Percentiles rank a stretch among this genome's conserved stretches.
Conservation (phyloP, 53 echinoderm and acorn worm genomes). For the Crossaster papposus region DNA sequence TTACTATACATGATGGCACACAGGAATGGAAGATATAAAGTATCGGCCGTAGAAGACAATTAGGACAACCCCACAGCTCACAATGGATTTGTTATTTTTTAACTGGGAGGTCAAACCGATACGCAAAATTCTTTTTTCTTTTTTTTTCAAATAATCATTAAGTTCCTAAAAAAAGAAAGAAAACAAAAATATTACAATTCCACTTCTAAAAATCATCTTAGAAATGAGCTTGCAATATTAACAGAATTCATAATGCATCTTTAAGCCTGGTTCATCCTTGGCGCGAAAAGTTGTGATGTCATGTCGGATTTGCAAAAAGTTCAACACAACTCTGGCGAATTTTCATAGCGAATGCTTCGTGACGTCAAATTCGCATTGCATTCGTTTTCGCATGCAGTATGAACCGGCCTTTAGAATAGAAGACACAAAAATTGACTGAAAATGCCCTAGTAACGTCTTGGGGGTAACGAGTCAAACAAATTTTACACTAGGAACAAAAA, state of each 20-base stretch:
- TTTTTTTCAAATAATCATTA: not conserved
- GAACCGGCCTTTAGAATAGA: too few relatives aligned
- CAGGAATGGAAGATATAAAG: conserved; percentile 43
- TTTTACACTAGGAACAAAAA: too few relatives aligned
- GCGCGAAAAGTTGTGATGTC: too few relatives aligned
- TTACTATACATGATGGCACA: conserved; percentile 49
- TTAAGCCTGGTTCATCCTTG: too few relatives aligned
- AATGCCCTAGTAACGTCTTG: too few relatives aligned
- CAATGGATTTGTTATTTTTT: conserved; percentile 15
- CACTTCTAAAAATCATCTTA: not conserved
- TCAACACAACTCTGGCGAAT: too few relatives aligned
- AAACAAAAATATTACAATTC: not conserved
- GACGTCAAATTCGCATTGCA: too few relatives aligned
- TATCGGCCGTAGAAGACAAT: not conserved
- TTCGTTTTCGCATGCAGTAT: too few relatives aligned
- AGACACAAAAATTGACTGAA: too few relatives aligned
- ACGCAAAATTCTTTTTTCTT: not conserved
- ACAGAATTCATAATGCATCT: conserved; percentile 10
- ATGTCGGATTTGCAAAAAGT: too few relatives aligned
- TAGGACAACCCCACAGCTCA: conserved; percentile 26
- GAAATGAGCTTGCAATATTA: not conserved
- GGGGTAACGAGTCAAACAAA: too few relatives aligned
- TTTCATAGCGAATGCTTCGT: too few relatives aligned
- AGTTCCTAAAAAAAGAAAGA: not conserved
- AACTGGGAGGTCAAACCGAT: not conserved